phyloP scores from a whole-genome alignment of 2,888 invertebrate species.

The Athalia rosae region DNA sequence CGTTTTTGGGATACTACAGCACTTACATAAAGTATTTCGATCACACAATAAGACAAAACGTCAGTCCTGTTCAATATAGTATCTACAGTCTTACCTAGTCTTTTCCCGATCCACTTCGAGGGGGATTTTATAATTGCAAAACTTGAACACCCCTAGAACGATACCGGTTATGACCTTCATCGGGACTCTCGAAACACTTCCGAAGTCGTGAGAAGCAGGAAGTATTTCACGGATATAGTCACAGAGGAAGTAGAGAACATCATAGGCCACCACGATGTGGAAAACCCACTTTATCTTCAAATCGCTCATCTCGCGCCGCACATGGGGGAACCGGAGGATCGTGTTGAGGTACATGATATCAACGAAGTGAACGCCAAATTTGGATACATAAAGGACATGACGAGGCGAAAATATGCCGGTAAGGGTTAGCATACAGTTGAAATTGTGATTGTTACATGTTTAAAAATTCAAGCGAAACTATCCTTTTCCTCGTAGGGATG shows the following conservation, averaged over 20 bases:
- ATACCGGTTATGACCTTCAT: slow-evolving; percentile 73
- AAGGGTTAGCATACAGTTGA: too few relatives aligned
- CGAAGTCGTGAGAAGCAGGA: slow-evolving; percentile 73
- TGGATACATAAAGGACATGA: slow-evolving; percentile 79
- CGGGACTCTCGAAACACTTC: slow-evolving; percentile 67
- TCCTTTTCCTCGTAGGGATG: slow-evolving; percentile 74
- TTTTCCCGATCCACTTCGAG: not conserved
- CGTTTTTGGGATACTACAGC: slow-evolving; percentile 90
- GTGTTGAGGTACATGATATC: slow-evolving; percentile 81
- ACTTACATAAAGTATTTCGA: slow-evolving; percentile 89
- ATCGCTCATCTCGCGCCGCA: slow-evolving; percentile 89
- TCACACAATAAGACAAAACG: slow-evolving; percentile 75
- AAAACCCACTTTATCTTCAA: slow-evolving; percentile 85
- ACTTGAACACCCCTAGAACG: slow-evolving; percentile 53
- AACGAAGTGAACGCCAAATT: slow-evolving; percentile 81
- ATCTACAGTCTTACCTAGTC: slow-evolving; percentile 19
- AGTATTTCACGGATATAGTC: slow-evolving; percentile 84
- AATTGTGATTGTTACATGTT: not conserved
- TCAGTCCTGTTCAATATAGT: slow-evolving; percentile 59
- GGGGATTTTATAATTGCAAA: not conserved
- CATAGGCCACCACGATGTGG: slow-evolving; percentile 77
- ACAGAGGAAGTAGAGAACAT: slow-evolving; percentile 80
- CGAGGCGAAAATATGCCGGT: not conserved
- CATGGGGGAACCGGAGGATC: slow-evolving; percentile 81
- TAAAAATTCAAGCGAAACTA: not conserved